Percentiles rank a stretch among this genome's conserved stretches.
phyloP scores from a whole-genome alignment of 2,113 vertebrate genomes.

The Addax nasomaculatus region DNA sequence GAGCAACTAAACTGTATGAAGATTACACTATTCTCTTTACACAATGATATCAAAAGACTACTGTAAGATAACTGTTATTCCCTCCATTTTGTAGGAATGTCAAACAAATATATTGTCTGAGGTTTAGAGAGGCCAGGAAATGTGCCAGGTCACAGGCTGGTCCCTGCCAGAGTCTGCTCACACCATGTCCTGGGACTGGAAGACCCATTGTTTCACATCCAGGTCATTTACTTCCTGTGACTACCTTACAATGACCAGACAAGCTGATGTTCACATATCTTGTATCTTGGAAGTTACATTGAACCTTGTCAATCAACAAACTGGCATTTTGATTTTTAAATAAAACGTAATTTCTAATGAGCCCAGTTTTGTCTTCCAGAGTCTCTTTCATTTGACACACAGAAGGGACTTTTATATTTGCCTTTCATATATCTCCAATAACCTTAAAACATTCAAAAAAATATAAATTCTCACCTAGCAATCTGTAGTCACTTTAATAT shows the following conservation, averaged over 20 bases:
- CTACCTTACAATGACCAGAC: not conserved
- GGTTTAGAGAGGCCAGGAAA: not conserved
- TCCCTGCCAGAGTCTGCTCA: not conserved
- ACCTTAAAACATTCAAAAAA: constrained; percentile 2
- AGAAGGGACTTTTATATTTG: not conserved
- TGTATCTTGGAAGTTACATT: not conserved
- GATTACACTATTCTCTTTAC: not conserved
- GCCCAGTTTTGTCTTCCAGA: not conserved
- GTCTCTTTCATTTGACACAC: not conserved
- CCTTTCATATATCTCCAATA: not conserved
- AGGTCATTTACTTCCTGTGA: not conserved
- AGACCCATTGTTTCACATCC: not conserved
- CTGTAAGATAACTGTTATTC: not conserved
- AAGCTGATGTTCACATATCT: not conserved
- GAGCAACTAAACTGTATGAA: not conserved
- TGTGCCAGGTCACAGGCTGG: not conserved
- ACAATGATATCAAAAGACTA: not conserved
- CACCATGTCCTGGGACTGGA: accelerated
- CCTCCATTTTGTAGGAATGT: not conserved
- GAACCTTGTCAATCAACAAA: not conserved
- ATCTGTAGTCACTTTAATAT: constrained; percentile 19
- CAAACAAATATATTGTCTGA: not conserved
- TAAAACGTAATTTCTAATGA: constrained; percentile 42
- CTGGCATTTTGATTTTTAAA: constrained; percentile 32
- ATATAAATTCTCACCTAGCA: not conserved